phyloP scores from a whole-genome alignment of 2,113 vertebrate species.

The Corynorhinus townsendii region DNA sequence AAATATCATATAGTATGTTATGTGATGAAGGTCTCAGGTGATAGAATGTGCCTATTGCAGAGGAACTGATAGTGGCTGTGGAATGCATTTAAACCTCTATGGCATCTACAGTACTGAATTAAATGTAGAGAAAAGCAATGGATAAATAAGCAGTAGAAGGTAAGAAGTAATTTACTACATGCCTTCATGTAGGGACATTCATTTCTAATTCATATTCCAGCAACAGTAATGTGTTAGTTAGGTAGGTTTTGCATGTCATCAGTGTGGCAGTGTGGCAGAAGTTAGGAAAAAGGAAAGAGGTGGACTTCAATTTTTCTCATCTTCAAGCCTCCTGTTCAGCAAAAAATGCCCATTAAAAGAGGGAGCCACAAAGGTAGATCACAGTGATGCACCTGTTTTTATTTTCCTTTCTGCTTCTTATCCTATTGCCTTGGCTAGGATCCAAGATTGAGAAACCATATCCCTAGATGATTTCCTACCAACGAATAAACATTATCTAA shows the following conservation, averaged over 20 bases:
- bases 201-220: not conserved
- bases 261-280: not conserved
- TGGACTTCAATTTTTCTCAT: not conserved
- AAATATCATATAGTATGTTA: not conserved
- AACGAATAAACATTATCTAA: not conserved
- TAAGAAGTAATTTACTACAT: not conserved
- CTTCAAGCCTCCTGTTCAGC: not conserved
- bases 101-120: not conserved
- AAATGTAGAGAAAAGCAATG: not conserved
- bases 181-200: not conserved
- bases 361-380: not conserved
- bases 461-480: not conserved
- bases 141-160: not conserved
- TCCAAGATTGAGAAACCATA: not conserved
- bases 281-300: not conserved
- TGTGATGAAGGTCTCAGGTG: not conserved
- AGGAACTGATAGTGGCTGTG: not conserved
- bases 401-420: not conserved
- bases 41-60: not conserved
- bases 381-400: not conserved
- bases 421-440: not conserved
- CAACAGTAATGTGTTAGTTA: not conserved
- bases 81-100: not conserved
- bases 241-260: not conserved
- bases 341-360: not conserved